Evolutionary conservation across 2,113 vertebrate genomes (phyloP), one percentile per base, ranked within the genome.

Genomic region (Peromyscus maniculatus): DNA sequence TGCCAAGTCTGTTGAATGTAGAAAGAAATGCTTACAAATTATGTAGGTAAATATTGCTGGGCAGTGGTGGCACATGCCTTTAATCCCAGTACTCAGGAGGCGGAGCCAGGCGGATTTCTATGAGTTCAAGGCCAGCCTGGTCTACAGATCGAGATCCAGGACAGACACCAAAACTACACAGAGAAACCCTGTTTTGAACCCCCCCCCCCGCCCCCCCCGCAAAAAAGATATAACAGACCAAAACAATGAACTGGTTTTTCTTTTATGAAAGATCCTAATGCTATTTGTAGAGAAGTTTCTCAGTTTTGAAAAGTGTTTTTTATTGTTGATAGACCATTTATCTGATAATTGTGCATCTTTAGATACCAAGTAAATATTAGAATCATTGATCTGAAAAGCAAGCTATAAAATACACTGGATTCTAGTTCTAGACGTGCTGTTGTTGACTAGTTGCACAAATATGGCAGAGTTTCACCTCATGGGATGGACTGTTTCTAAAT

Each of bases 1-100:
- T 83, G 1, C 78, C 78, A 93, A n/a, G 2, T 74, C 24, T 55
- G 49, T 72, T 39, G 66, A 59, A 46, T 90, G 49, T 77, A 82
- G 66, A 86, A 94, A 79, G 71, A 95, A 91, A 86, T 87, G 52
- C 57, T 94, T 57, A 96, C 22, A 93, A 93, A 69, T 93, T 57
- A 80, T 79, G 12, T 75, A n/a, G 1, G 17, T 78, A 82, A 77
- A 26, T 39, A 52, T 52, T 52, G 52, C 52, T 9, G 8, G 52
- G 52, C 10, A 8, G 52, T 52, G 52, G 52, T 52, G 52, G 52
- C 52, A 52, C 52, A 52, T 1, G 52, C 52, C 52, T 52, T 52
- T 52, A 52, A 52, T 52, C 52, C 52, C 52, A 11, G 52, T 8
- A 52, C 52, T 52, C 52, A 52, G 52, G 52, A 52, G 49, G 8